A percentile compares a stretch with the other conserved stretches of the same genome.
These are phyloP conservation scores for Epicampocera succincta DNA, from an alignment of 2,888 invertebrate genomes.

Conservation along the genomic window DNA sequence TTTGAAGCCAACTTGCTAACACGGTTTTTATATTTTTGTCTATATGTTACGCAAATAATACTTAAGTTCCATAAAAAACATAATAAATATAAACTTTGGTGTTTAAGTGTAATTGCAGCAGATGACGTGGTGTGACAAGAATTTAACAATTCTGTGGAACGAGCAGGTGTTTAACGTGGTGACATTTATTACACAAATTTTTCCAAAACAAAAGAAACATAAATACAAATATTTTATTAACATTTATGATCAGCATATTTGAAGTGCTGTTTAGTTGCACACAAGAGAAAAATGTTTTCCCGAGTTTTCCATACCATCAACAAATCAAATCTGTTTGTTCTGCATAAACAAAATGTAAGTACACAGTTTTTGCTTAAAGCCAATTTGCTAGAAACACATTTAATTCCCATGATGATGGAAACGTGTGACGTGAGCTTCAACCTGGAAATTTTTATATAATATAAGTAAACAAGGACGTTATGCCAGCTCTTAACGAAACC, in stretches of 20 bases:
- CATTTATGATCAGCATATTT: conserved; percentile 23
- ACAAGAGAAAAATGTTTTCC: too few species aligned
- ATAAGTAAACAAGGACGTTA: neutral
- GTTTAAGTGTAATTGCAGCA: too few species aligned
- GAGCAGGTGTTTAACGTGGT: too few species aligned
- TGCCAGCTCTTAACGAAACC: neutral
- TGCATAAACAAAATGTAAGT: neutral
- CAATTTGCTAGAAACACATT: conserved; percentile 22
- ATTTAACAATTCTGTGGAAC: too few species aligned
- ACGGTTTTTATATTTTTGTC: too few species aligned
- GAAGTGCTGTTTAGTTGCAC: neutral
- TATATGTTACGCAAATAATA: too few species aligned
- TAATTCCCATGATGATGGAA: conserved; percentile 31
- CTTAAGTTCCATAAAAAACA: too few species aligned
- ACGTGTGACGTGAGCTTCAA: conserved; percentile 8
- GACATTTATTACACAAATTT: too few species aligned
- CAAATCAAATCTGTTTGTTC: conserved; percentile 30
- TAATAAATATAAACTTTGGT: too few species aligned
- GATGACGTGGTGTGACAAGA: too few species aligned
- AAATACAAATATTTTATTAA: neutral
- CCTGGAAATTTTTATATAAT: neutral
- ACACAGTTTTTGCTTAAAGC: neutral
- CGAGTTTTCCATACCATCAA: neutral
- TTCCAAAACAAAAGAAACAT: too few species aligned
- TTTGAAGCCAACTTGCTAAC: too few species aligned